A percentile compares a stretch with the other conserved stretches of the same genome.
Conservation (phyloP, 2,888 invertebrate species). For the Drosophila atroscutellata region DNA sequence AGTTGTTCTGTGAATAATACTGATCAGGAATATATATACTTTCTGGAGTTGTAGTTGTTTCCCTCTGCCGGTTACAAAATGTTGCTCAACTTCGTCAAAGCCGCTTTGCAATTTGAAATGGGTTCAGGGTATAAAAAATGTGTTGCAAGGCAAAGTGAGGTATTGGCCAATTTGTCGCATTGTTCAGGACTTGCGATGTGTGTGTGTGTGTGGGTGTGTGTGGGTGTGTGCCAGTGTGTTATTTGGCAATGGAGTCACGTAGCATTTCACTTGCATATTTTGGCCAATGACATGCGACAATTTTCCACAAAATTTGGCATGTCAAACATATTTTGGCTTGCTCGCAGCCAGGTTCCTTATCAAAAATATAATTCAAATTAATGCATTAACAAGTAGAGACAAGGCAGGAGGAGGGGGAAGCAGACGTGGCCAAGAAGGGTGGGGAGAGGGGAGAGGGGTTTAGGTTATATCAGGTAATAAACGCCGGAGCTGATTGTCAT, state of each 20-base stretch:
- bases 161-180: slow-evolving; percentile 74
- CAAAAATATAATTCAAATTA: slow-evolving; percentile 71
- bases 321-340: slow-evolving; percentile 72
- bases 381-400: slow-evolving; percentile 69
- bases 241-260: slow-evolving; percentile 72
- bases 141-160: slow-evolving; percentile 6
- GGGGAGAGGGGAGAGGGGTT: background rate
- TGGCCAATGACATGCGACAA: slow-evolving; percentile 78
- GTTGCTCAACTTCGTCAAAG: background rate
- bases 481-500: slow-evolving; percentile 57
- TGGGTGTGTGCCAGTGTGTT: slow-evolving; percentile 27
- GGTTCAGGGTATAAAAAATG: slow-evolving; percentile 18
- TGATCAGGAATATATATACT: background rate
- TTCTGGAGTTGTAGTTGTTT: background rate
- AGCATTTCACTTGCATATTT: slow-evolving; percentile 75
- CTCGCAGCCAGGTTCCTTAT: background rate
- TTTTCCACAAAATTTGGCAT: slow-evolving; percentile 79
- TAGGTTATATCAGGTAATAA: slow-evolving; percentile 68
- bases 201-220: no score
- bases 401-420: slow-evolving; percentile 13
- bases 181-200: slow-evolving; percentile 34
- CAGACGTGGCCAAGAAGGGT: background rate
- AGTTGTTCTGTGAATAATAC: background rate
- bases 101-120: background rate
- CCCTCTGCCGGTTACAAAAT: background rate